Base-by-base conservation (phyloP, 2,113 vertebrate genomes). In the Saguinus midas region DNA sequence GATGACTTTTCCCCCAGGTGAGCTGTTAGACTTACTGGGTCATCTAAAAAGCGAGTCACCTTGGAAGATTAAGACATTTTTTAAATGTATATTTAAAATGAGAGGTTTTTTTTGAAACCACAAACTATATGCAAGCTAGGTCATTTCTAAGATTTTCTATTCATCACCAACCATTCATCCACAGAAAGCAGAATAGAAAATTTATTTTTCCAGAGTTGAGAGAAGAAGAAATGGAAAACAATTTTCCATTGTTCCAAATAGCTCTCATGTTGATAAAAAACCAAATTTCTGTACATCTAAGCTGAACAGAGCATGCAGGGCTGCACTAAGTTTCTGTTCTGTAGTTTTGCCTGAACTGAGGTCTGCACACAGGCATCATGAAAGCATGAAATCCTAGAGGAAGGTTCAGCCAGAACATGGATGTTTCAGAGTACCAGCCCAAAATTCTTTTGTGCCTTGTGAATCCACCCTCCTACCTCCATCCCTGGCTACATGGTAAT, bases 231-330 rank as follows among this genome's bases (percentile, higher is more conserved):
- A 94, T 79, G 90, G 87, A 94, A 94, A 96, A 91, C 84, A 81
- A 87, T 91, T 97, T 96, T 50, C 80, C 58, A 85, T 92, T 95
- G 84, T 87, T 95, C 81, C 73, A 88, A 86, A 90, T 80, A 93
- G 81, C 76, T 75, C 73, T 93, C 68, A n/a, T 23, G 90, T 92
- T 94, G 90, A 86, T 95, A 82, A 98, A 96, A 97, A 96, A 87
- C 97, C 93, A 97, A 96, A 97, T 97, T 94, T 83, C 55, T 79
- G 43, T 27, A 96, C 61, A 94, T 72, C 43, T 55, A 52, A 78
- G 57, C 80, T 90, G 89, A 95, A 58, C 80, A 80, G 40, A 73
- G 2, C 13, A 0, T 81, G 37, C 94, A 90, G 86, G 43, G 93
- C 40, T 85, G 78, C 61, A 16, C 50, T 3, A 82, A 89, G 75